Conservation (phyloP, 2,797 vertebrate genomes). For the Smutsia temminckii region DNA sequence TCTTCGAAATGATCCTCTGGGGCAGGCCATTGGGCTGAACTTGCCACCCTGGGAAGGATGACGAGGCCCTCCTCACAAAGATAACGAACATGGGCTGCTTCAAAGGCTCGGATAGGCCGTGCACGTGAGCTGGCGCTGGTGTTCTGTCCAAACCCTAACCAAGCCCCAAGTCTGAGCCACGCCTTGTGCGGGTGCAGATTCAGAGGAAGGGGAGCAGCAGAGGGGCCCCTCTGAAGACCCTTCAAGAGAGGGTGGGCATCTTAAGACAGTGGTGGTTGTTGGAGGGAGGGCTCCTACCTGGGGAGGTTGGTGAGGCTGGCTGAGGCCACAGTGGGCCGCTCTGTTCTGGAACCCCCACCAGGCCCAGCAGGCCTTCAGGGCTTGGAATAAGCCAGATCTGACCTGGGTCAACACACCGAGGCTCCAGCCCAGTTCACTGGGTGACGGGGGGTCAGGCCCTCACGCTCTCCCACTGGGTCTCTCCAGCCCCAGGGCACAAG, state of each 20-base stretch:
- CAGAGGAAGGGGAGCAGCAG: not conserved
- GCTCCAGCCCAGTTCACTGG: not conserved
- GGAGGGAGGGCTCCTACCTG: not conserved
- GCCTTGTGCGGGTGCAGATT: not conserved
- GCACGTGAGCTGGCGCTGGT: too few species aligned
- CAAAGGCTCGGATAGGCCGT: accelerated
- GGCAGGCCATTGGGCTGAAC: not conserved
- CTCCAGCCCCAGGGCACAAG: not conserved
- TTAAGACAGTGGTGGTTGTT: accelerated
- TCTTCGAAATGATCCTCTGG: not conserved
- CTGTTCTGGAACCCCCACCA: accelerated
- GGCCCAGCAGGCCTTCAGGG: not conserved
- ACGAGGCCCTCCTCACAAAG: not conserved
- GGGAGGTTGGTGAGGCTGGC: not conserved
- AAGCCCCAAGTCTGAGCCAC: not conserved
- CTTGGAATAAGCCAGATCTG: not conserved
- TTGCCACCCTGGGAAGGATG: not conserved
- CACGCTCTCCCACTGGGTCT: not conserved
- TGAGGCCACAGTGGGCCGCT: not conserved
- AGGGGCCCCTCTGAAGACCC: not conserved
- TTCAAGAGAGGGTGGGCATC: not conserved
- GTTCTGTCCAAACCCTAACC: accelerated
- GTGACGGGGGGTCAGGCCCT: not conserved
- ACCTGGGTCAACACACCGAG: not conserved
- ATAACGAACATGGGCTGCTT: too few species aligned